Base-by-base conservation (phyloP, 1,140 invertebrate genomes). In the Pectinophora gossypiella region DNA sequence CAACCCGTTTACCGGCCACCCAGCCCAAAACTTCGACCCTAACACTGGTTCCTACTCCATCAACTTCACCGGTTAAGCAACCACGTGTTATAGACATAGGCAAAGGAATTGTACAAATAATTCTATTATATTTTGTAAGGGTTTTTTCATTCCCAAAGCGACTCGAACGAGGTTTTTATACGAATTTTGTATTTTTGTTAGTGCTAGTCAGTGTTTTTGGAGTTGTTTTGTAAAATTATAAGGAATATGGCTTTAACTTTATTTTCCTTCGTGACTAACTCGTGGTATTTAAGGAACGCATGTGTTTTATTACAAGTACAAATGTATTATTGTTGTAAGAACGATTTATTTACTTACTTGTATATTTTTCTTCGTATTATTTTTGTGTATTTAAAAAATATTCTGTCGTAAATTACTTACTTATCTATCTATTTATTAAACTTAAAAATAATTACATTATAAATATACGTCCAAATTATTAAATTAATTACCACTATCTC, bases 31-130 rank as follows among this genome's bases (percentile, higher is more conserved):
- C 61, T 89, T 92, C 43, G 91, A 93, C 61, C 87, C 92, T n/a
- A 89, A 84, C 65, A 89, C 89, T 42, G 93, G 92, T 16, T 93
- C 93, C 12, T 95, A 94, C 72, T 89, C 90, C 15, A 90, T 94
- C 40, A 90, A 91, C 61, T 95, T 94, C 70, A 90, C 84, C 51
- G 86, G 85, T 48, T 76, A 74, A 68, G 47, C 63, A 51, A 27
- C 19, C 4, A 23, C 4, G 4, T 32, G n/a, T 32, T 32, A n/a
- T 32, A 32, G 27, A n/a, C n/a, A 32, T 12, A 1, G 27, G 27
- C n/a, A 32, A 23, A 10, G 22, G 4, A 23, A 23, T 10, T 23
- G 22, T 23, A 23, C 22, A 23, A 23, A n/a, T n/a, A n/a, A n/a
- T n/a, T n/a, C n/a, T n/a, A n/a, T n/a, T n/a, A n/a, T n/a, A n/a